Conservation (phyloP, 2,888 invertebrate genomes). For the Pachymerium ferrugineum region DNA sequence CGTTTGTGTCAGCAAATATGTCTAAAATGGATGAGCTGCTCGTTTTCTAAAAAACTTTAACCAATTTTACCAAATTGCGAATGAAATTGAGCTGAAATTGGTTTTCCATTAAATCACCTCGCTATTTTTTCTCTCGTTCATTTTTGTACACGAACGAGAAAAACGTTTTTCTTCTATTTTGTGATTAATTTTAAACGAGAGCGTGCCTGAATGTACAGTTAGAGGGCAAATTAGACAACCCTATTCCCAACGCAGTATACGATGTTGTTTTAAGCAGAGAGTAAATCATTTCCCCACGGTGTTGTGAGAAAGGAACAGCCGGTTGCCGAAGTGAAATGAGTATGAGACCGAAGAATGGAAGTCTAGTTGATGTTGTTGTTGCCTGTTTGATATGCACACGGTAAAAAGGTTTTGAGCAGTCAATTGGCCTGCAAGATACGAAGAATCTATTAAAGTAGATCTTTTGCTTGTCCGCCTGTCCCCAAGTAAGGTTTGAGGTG, state of each 20-base stretch:
- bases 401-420: constrained; percentile 19
- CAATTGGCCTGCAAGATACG: constrained; percentile 9
- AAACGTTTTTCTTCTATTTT: not conserved
- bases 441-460: constrained; percentile 3
- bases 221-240: constrained; percentile 23
- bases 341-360: constrained; percentile 15
- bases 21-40: not conserved
- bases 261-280: constrained; percentile 27
- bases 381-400: constrained; percentile 27
- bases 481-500: constrained; percentile 23
- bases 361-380: constrained; percentile 11
- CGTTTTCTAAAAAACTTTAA: not conserved
- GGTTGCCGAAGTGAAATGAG: constrained; percentile 25
- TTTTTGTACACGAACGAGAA: not conserved
- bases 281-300: constrained; percentile 27
- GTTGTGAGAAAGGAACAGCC: constrained; percentile 27
- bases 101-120: not conserved
- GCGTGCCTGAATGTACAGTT: constrained; percentile 23
- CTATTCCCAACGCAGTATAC: constrained; percentile 22
- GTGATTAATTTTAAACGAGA: constrained; percentile 22
- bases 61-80: not conserved
- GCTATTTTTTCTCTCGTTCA: not conserved
- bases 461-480: not conserved
- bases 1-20: constrained; percentile 12
- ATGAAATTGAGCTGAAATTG: not conserved